Percentiles rank a stretch among this genome's conserved stretches.
These are phyloP conservation scores for Corapipo altera DNA, from an alignment of 2,113 vertebrate genomes.

Conservation along the genomic window DNA sequence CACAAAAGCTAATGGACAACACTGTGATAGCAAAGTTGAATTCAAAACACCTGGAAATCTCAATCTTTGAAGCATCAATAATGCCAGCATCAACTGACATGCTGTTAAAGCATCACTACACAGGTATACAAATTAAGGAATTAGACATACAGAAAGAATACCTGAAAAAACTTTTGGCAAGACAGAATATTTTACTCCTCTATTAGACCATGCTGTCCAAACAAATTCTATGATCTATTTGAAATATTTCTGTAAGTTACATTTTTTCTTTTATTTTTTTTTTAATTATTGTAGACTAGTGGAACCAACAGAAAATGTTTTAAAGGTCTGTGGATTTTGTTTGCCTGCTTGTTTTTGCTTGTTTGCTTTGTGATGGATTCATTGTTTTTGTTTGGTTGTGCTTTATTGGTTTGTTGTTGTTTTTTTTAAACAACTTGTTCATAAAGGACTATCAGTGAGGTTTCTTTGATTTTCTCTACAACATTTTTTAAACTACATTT, in stretches of 20 bases:
- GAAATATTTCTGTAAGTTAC: neutral
- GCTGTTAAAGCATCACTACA: neutral
- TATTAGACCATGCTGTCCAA: neutral
- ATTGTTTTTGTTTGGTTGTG: neutral
- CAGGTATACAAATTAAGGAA: neutral
- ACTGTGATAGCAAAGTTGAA: neutral
- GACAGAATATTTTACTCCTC: neutral
- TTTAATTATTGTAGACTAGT: neutral
- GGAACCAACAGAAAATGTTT: neutral
- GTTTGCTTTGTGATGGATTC: neutral
- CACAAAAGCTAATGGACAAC: neutral
- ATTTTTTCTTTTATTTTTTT: neutral
- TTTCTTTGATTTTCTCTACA: neutral
- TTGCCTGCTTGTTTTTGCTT: neutral
- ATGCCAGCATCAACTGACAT: neutral
- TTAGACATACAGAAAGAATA: neutral
- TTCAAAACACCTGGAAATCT: neutral
- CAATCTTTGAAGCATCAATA: neutral
- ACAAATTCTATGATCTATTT: neutral
- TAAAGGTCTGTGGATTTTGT: rapidly evolving
- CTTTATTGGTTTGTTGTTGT: neutral
- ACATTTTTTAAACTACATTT: neutral
- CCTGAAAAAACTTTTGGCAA: neutral
- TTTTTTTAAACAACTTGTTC: neutral
- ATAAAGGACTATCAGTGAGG: neutral